Evolutionary conservation across 2,113 vertebrate species (phyloP), one percentile per base, ranked within the genome.

Genomic region (Ochotona curzoniae): DNA sequence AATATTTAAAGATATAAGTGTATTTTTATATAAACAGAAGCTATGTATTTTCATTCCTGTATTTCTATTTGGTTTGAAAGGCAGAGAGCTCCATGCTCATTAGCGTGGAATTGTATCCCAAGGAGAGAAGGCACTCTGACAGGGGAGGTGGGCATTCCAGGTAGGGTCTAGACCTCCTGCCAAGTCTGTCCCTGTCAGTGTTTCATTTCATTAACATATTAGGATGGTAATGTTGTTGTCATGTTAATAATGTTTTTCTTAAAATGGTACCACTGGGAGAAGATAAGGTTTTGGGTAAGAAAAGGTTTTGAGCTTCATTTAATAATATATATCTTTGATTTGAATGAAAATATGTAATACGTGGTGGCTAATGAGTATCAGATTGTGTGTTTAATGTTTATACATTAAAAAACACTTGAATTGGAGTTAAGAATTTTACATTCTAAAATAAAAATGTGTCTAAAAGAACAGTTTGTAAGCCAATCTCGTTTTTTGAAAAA

Each of bases 381-480:
- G 38, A 69, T 88, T 94, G 73, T 81, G 47, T 82, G 11, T 49
- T 69, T 87, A 86, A 74, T 70, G 26, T 51, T 88, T 38, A 69
- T 28, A 26, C 35, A 69, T 84, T 80, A 81, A 88, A 63, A 82
- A 30, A 4, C 17, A 85, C 84, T 93, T 80, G 47, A 85, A 93
- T 85, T 91, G 78, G 71, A 89, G 92, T 78, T 82, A 23, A 91
- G 30, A 54, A 73, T 81, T 85, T 90, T 95, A 60, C 82, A 78
- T 69, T 89, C 78, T 91, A 79, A 76, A 73, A 63, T 95, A 88
- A 91, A 87, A 91, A 84, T 83, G 66, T 49, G 21, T 79, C 94
- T 44, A 87, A 89, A 94, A 88, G 47, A 91, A 47, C 47, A 91
- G 38, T 30, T 66, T 18, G 66, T 54, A 92, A 89, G 30, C 13